Conservation (phyloP, 2,113 vertebrate genomes). For the Mus pahari region DNA sequence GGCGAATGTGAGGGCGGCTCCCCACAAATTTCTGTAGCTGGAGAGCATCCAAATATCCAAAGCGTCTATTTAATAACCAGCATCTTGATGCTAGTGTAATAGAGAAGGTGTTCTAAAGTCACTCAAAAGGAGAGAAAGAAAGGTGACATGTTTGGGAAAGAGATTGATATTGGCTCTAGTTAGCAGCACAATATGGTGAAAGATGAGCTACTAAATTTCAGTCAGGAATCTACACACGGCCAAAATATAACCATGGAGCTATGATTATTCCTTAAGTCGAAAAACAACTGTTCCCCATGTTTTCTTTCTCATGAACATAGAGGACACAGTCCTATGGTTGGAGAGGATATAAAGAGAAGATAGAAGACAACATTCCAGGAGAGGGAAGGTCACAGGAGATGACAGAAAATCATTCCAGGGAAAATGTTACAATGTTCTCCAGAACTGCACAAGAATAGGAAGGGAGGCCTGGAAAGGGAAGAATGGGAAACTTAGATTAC, state of each 20-base stretch:
- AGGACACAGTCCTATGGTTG: neutral
- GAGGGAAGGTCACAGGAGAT: neutral
- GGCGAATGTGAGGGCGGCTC: too few species aligned
- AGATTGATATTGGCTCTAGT: neutral
- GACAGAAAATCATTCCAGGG: neutral
- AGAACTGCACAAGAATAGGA: neutral
- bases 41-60: neutral
- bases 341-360: neutral
- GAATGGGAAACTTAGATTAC: neutral
- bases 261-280: neutral
- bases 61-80: neutral
- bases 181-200: neutral
- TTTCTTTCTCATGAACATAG: neutral
- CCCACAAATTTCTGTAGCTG: slow-evolving; percentile 20
- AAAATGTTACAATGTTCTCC: neutral
- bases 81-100: neutral
- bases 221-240: neutral
- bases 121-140: neutral
- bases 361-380: neutral
- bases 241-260: slow-evolving; percentile 25
- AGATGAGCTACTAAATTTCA: slow-evolving; percentile 20
- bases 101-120: slow-evolving; percentile 18
- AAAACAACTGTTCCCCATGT: neutral
- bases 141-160: neutral
- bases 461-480: neutral